Evolutionary conservation across 2,888 invertebrate genomes (phyloP).

Genomic region (Serrognathus titanus): DNA sequence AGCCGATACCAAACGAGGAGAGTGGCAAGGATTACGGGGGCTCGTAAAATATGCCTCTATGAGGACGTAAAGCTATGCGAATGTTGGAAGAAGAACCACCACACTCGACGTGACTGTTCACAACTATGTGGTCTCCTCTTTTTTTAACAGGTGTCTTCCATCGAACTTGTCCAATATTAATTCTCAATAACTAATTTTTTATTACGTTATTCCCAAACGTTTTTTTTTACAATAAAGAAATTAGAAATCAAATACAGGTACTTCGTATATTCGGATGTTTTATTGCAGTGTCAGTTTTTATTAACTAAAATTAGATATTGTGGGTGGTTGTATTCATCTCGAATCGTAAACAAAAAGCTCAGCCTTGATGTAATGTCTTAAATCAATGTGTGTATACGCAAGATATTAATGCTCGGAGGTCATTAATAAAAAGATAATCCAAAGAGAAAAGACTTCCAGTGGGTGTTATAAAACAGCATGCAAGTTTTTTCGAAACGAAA

Average conservation of each 20-base stretch:
- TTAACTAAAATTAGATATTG: no score
- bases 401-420: no score
- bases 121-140: constrained; percentile 15
- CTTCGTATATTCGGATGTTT: no score
- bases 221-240: neutral
- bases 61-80: constrained; percentile 20
- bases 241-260: neutral
- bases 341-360: no score
- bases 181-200: neutral
- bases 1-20: neutral
- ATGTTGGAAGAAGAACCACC: constrained; percentile 18
- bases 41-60: constrained; percentile 16
- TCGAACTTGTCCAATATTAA: constrained; percentile 13
- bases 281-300: no score
- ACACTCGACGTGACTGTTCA: constrained; percentile 20
- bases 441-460: no score
- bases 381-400: no score
- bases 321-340: no score
- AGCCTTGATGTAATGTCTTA: no score
- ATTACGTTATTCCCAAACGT: neutral
- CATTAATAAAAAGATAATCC: no score
- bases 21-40: neutral
- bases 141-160: constrained; percentile 17
- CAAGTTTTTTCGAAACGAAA: no score
- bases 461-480: no score